Percentiles rank a stretch among this genome's conserved stretches.
Conservation (phyloP, 1,140 invertebrate genomes). For the Eumeta japonica region DNA sequence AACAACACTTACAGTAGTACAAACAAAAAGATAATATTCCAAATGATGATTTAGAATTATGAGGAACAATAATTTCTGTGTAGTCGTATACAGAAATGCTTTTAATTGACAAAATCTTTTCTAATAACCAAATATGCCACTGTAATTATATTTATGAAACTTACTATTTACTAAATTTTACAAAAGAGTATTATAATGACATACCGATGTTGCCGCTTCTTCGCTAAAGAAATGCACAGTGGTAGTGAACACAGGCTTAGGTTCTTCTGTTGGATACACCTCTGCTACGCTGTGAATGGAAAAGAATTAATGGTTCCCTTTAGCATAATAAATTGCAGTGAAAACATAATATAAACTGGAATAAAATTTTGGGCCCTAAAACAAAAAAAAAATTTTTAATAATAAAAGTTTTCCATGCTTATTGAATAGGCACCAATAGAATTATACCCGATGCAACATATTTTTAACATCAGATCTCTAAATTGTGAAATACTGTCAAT, state of each 20-base stretch:
- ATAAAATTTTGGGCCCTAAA: background rate
- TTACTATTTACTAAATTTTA: too few relatives aligned
- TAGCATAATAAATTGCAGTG: background rate
- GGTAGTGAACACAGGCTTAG: constrained; percentile 34
- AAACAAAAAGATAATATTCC: too few relatives aligned
- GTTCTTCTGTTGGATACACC: constrained; percentile 28
- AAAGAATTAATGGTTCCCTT: constrained; percentile 3
- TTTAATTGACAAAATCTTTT: background rate
- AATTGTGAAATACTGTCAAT: too few relatives aligned
- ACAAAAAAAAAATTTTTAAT: background rate
- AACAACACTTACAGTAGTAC: too few relatives aligned
- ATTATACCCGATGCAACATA: too few relatives aligned
- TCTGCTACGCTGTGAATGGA: constrained; percentile 34
- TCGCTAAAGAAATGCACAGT: constrained; percentile 30
- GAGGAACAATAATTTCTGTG: background rate
- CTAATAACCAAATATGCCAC: background rate
- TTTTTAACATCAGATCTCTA: too few relatives aligned
- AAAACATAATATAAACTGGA: background rate
- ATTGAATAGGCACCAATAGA: background rate
- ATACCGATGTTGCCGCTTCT: constrained; percentile 29
- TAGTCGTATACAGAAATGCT: background rate
- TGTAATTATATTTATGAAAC: background rate
- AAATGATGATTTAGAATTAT: too few relatives aligned
- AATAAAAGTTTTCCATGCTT: background rate
- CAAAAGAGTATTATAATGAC: too few relatives aligned